These are phyloP conservation scores for Nephrotoma guestfalica DNA, from an alignment of 2,888 invertebrate species.

Conservation along the genomic window DNA sequence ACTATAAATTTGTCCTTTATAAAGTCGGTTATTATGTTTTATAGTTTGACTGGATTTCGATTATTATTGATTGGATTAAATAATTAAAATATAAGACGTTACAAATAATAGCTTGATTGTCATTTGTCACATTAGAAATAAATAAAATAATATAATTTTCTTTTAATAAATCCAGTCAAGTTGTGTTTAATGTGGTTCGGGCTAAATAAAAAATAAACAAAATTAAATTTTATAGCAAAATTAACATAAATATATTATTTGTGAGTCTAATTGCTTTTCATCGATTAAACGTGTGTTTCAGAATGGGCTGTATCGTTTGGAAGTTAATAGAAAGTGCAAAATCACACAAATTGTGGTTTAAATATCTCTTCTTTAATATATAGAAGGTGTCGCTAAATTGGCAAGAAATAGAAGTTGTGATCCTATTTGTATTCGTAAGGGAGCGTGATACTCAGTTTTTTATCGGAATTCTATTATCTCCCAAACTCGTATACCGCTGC, in stretches of 20 bases:
- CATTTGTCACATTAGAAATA: neutral
- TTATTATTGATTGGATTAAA: neutral
- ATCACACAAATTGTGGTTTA: too few relatives aligned
- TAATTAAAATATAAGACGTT: neutral
- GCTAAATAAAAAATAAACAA: neutral
- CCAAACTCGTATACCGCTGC: neutral
- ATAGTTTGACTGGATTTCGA: neutral
- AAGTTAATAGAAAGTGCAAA: too few relatives aligned
- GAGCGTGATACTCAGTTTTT: too few relatives aligned
- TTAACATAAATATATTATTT: neutral
- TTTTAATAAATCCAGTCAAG: neutral
- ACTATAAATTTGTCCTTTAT: neutral
- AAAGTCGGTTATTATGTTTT: neutral
- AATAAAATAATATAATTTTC: neutral
- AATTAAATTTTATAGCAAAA: neutral
- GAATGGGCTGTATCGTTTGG: too few relatives aligned
- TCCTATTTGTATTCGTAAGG: too few relatives aligned
- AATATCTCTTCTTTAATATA: too few relatives aligned
- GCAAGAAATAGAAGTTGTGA: too few relatives aligned
- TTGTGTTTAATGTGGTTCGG: neutral
- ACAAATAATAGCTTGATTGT: neutral
- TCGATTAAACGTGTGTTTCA: neutral
- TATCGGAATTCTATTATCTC: neutral
- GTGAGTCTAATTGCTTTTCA: neutral
- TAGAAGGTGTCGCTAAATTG: too few relatives aligned